Evolutionary conservation across 2,113 vertebrate genomes (phyloP), one percentile per base, ranked within the genome.

Genomic region (Grammomys surdaster): DNA sequence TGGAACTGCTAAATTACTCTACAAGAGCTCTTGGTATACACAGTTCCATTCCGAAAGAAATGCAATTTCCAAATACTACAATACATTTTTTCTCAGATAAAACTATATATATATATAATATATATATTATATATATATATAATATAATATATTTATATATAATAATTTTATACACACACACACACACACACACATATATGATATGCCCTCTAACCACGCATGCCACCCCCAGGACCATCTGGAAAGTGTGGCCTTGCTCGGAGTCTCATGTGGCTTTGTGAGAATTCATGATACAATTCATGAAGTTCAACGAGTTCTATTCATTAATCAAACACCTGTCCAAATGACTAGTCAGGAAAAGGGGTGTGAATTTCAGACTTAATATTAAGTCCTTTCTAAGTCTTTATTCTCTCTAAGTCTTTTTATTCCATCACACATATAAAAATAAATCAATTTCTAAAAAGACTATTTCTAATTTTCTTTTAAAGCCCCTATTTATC

Each of bases 1-100:
- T 80, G 16, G n/a, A 48, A 88, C 4, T 93, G 67, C 56, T 87
- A 31, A 95, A 67, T 84, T 94, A 96, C 86, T 86, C 67, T 86
- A 43, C 16, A 89, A 78, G 40, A 92, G 17, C 60, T 51, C 20
- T 69, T 85, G 63, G 80, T 84, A n/a, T 12, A 76, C 40, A 85
- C 5, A n/a, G 36, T 65, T 12, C 75, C 36, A 56, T 58, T 96
- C 9, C 43, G 40, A 67, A 84, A 72, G 22, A 76, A 77, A 51
- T 7, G 6, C 5, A 69, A 91, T 31, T 63, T 96, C 40, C 43
- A 70, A 75, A n/a, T 63, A 63, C 54, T 84, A 63, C 73, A 88
- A 56, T 56, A 72, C 1, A 94, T 89, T 87, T 86, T 87, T 81
- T 73, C 81, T 65, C 17, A 86, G 63, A 86, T 43, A 92, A 31